Base-by-base conservation (phyloP, 1,140 invertebrate species). In the Leptinotarsa undecemlineata region DNA sequence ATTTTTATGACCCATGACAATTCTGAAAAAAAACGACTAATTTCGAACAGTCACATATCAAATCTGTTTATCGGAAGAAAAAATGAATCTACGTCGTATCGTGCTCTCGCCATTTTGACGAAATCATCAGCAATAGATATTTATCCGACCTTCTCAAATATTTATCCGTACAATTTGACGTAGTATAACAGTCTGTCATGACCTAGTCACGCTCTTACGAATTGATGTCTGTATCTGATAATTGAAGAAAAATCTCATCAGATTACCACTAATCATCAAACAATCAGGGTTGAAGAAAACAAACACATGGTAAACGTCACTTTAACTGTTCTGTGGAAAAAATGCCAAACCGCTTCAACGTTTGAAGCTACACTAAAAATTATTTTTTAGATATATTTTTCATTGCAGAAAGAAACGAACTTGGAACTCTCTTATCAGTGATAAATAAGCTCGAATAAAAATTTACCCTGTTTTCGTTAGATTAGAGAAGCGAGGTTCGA, bases 361-460 rank as follows among this genome's bases (percentile, higher is more conserved):
- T 17, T 71, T 47, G 69, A 8, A 62, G 5, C 23, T n/a, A 33
- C 0, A 72, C 71, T 72, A 72, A 72, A 64, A 63, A 61, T 47
- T 21, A 62, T 72, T 72, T 64, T 72, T 47, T 72, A 33, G 14
- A 42, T 15, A 20, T 48, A 61, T 72, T 72, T 72, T 72, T 61
- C 60, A 23, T 33, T 61, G 51, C 61, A 64, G 63, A 20, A 64
- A 42, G 20, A 51, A 69, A 26, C 72, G 74, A 75, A 75, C 74
- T 75, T 75, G 64, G 74, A 67, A 71, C 74, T 64, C 48, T 48
- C 20, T 75, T 75, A 75, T 75, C 74, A 33, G 61, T n/a, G 68
- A 75, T 67, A 75, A 71, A 17, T 42, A 33, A 75, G 33, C 63
- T 63, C 23, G 17, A 47, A 75, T 71, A 75, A 75, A 75, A 71